Base-by-base conservation (phyloP, 1,140 invertebrate species). In the Antheraea mylitta region DNA sequence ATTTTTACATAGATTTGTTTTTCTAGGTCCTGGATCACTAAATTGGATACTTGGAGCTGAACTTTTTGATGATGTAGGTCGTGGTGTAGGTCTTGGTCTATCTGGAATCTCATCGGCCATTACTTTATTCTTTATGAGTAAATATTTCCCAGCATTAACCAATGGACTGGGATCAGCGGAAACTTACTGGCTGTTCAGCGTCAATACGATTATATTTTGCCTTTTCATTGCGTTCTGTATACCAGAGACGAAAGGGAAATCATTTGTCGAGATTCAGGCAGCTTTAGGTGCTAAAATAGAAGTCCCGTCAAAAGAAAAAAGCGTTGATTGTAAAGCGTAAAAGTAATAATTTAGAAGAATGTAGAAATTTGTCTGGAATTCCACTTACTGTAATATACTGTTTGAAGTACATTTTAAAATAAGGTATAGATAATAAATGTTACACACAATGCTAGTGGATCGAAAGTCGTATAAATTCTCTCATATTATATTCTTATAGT, bases 21-120 rank as follows among this genome's bases (percentile, higher is more conserved):
- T 77, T 78, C 22, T 78, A 91, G 89, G 89, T 58, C 74, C 83
- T 0, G 87, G 85, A 0, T 87, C 86, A 10, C 36, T 91, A 30
- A 66, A 69, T 13, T 91, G 85, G 85, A 36, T 81, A 8, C 66
- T 89, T 0, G 45, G 68, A 19, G 73, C 89, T 0, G 89, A 91
- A 69, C 45, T 91, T 4, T 91, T 91, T 63, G 83, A 88, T 18
- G 85, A 82, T 0, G 73, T 72, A 13, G 61, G 75, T 0, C 64
- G 89, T 64, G 83, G 82, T 0, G 45, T 82, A 2, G 88, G 86
- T 0, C 53, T 83, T 0, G 75, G 81, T 0, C 58, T 73, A 0
- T 61, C 64, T 3, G 16, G 75, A 3, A 59, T 94, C 18, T 92
- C 94, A 22, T 93, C 94, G 0, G 91, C 95, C 18, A 88, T 95